These are phyloP conservation scores for Polypterus senegalus DNA, from an alignment of 2,113 vertebrate genomes.

Conservation along the genomic window DNA sequence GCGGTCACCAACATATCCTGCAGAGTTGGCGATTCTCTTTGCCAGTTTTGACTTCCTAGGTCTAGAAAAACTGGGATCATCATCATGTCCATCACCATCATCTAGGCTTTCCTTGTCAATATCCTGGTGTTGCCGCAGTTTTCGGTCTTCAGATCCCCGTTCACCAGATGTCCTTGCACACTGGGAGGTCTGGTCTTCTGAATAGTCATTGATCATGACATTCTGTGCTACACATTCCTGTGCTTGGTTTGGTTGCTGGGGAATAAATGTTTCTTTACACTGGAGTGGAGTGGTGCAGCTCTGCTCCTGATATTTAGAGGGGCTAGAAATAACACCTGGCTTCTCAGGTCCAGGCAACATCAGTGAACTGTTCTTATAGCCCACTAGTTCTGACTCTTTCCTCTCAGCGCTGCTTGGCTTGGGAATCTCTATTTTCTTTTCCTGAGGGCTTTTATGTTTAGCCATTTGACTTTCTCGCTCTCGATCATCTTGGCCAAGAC, in stretches of 20 bases:
- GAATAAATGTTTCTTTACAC: not conserved
- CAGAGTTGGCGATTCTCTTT: constrained; percentile 92
- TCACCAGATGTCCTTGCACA: constrained; percentile 43
- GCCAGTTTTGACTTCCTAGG: constrained; percentile 69
- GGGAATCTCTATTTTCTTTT: constrained; percentile 39
- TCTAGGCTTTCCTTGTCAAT: constrained; percentile 38
- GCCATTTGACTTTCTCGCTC: constrained; percentile 34
- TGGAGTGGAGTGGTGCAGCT: constrained; percentile 3
- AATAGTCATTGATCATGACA: constrained; percentile 33
- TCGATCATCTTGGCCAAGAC: constrained; percentile 59
- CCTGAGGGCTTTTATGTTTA: constrained; percentile 32
- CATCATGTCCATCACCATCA: constrained; percentile 30
- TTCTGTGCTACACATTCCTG: constrained; percentile 30
- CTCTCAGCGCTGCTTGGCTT: constrained; percentile 31
- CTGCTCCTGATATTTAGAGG: constrained; percentile 27
- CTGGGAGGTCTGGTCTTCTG: constrained; percentile 40
- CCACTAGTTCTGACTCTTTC: constrained; percentile 33
- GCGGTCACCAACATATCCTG: constrained; percentile 92
- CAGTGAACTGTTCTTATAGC: constrained; percentile 33
- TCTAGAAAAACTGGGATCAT: constrained; percentile 46
- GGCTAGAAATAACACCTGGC: constrained; percentile 34
- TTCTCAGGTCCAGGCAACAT: constrained; percentile 38
- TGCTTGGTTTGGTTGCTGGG: constrained; percentile 12
- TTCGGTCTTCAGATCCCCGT: constrained; percentile 21
- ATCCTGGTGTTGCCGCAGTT: constrained; percentile 24